Evolutionary conservation across 64 coral and sea anemone species (phyloP).

Genomic region (Platygyra sinensis): DNA sequence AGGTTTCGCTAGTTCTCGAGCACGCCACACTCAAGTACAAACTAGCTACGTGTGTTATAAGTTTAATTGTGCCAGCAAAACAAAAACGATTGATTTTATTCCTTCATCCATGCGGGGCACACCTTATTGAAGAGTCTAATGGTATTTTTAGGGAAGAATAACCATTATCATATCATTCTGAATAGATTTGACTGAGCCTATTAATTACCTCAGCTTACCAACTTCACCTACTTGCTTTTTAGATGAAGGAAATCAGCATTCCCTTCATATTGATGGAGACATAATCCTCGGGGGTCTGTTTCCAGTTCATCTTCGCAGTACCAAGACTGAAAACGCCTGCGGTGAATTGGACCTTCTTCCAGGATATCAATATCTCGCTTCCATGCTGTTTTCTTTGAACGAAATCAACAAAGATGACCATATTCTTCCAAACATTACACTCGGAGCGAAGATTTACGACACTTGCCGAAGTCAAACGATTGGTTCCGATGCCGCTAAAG

Average conservation of each 20-base stretch:
- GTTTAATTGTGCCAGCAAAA: too few relatives aligned
- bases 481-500: conserved; percentile 79
- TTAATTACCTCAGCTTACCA: background rate
- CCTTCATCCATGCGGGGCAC: too few relatives aligned
- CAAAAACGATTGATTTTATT: too few relatives aligned
- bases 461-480: conserved; percentile 95
- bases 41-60: too few relatives aligned
- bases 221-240: background rate
- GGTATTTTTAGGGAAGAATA: too few relatives aligned
- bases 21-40: too few relatives aligned
- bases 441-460: conserved; percentile 86
- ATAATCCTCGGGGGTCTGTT: conserved; percentile 61
- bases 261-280: conserved; percentile 41
- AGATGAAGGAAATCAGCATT: conserved; percentile 3
- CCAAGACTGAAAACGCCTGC: conserved; percentile 78
- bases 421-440: conserved; percentile 84
- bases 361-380: conserved; percentile 89
- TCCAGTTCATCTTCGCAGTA: conserved; percentile 30
- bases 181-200: too few relatives aligned
- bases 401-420: conserved; percentile 81
- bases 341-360: conserved; percentile 83
- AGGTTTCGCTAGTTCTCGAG: too few relatives aligned
- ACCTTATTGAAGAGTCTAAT: too few relatives aligned
- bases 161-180: too few relatives aligned
- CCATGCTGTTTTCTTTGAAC: conserved; percentile 77